Evolutionary conservation across 2,797 vertebrate species (phyloP).

Genomic region (Staurois parvus): DNA sequence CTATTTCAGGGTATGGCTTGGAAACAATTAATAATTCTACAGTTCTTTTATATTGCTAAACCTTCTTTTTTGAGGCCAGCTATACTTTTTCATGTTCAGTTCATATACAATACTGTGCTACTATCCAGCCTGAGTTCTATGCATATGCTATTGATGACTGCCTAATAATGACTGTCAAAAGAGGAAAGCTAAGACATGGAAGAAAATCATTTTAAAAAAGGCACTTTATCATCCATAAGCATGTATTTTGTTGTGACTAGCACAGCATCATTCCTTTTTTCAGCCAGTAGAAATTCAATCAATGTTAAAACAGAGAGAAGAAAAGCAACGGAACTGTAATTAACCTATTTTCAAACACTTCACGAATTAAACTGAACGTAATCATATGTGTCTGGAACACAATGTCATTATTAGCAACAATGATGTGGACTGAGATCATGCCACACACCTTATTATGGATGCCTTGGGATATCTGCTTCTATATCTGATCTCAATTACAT

Average conservation of each 20-base stretch:
- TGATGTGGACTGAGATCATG: conserved; percentile 25
- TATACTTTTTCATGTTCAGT: background rate
- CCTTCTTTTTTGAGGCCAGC: too few species aligned
- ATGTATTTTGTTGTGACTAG: background rate
- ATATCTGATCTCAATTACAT: background rate
- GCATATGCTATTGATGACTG: background rate
- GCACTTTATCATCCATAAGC: background rate
- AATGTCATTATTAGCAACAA: conserved; percentile 46
- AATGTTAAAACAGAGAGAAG: background rate
- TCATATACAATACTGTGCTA: background rate
- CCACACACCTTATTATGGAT: conserved; percentile 10
- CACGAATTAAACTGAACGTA: conserved; percentile 35
- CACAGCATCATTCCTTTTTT: background rate
- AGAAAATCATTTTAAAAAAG: background rate
- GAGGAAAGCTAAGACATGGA: background rate
- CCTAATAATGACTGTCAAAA: background rate
- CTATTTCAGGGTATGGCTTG: too few species aligned
- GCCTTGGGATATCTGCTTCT: background rate
- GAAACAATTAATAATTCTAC: too few species aligned
- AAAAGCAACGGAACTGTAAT: conserved; percentile 13
- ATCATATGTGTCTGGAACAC: conserved; percentile 45
- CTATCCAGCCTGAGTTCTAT: background rate
- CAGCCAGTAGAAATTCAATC: background rate
- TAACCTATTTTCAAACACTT: conserved; percentile 41
- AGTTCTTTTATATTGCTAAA: too few species aligned